phyloP scores from a whole-genome alignment of 2,797 vertebrate species.

The Arremon aurantiirostris region DNA sequence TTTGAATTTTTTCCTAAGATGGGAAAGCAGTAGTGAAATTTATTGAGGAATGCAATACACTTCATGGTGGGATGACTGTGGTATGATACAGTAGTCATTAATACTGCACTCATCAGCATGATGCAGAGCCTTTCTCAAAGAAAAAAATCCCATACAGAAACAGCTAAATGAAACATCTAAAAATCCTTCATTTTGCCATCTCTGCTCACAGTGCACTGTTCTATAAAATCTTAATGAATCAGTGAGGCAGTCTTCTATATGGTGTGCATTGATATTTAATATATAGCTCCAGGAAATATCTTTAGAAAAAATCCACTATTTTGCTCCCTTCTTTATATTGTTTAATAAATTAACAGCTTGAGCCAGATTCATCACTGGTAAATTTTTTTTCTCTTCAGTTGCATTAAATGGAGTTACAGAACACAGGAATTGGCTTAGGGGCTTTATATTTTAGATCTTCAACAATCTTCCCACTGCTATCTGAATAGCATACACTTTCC shows the following conservation, averaged over 20 bases:
- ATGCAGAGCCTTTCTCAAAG: not conserved
- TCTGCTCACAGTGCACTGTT: not conserved
- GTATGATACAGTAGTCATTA: not conserved
- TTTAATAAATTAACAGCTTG: not conserved
- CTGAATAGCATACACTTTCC: not conserved
- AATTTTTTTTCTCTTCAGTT: not conserved
- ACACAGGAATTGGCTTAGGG: not conserved
- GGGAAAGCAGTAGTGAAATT: not conserved
- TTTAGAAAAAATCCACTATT: not conserved
- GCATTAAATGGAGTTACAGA: not conserved
- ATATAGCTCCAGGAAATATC: not conserved
- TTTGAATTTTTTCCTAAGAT: not conserved
- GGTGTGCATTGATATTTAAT: not conserved
- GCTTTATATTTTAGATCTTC: not conserved
- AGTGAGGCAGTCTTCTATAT: not conserved
- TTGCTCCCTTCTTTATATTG: not conserved
- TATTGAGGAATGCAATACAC: not conserved
- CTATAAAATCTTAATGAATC: not conserved
- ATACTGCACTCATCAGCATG: not conserved
- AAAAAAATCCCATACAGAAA: not conserved
- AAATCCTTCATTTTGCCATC: not conserved
- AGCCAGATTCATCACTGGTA: not conserved
- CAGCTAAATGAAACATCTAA: not conserved
- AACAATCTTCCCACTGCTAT: not conserved
- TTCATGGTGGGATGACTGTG: not conserved